These are phyloP conservation scores for Trachurus trachurus DNA, from an alignment of 2,797 vertebrate genomes.

Conservation along the genomic window DNA sequence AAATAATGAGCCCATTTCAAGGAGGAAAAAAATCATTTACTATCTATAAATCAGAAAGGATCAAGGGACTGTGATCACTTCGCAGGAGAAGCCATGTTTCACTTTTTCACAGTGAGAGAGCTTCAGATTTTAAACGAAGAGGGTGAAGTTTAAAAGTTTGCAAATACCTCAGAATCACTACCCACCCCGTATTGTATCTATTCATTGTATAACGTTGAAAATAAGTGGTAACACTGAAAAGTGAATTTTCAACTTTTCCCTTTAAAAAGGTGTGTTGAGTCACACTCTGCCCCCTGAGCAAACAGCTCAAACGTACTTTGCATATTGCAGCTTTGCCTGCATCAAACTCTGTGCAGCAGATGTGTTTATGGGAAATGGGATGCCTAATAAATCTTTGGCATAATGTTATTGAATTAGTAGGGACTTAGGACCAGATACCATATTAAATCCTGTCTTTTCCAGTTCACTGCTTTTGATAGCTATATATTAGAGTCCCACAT, in stretches of 20 bases:
- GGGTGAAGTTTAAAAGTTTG: slow-evolving; percentile 12
- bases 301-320: slow-evolving; percentile 41
- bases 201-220: neutral
- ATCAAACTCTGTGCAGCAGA: slow-evolving; percentile 58
- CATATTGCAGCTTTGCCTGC: slow-evolving; percentile 35
- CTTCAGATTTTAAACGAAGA: slow-evolving; percentile 5
- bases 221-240: neutral
- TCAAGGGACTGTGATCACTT: slow-evolving; percentile 35
- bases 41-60: slow-evolving; percentile 59
- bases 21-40: slow-evolving; percentile 38
- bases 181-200: neutral
- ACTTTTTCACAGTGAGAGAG: slow-evolving; percentile 14
- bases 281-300: slow-evolving; percentile 20
- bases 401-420: slow-evolving; percentile 84
- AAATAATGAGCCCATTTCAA: slow-evolving; percentile 50
- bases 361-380: slow-evolving; percentile 76
- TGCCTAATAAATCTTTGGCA: slow-evolving; percentile 78
- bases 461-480: slow-evolving; percentile 78
- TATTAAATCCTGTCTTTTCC: slow-evolving; percentile 83
- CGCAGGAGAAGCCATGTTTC: slow-evolving; percentile 10
- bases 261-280: slow-evolving; percentile 22
- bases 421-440: slow-evolving; percentile 75
- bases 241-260: neutral
- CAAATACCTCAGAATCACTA: neutral
- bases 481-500: slow-evolving; percentile 79